These are phyloP conservation scores for Misgurnus anguillicaudatus DNA, from an alignment of 2,113 vertebrate genomes.

Conservation along the genomic window DNA sequence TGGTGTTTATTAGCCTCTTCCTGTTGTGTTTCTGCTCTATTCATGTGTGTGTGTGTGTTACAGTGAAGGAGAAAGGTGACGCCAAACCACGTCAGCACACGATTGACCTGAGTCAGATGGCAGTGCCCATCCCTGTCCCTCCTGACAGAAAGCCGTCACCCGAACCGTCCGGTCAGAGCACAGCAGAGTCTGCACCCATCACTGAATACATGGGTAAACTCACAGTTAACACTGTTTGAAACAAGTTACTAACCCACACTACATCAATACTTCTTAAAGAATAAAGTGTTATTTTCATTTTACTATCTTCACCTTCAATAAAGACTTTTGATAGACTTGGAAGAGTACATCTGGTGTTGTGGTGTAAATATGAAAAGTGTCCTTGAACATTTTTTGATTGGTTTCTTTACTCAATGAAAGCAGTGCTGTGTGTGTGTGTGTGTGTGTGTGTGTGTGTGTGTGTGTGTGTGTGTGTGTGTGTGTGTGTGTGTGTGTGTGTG, in stretches of 20 bases:
- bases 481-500: not conserved
- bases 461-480: not conserved
- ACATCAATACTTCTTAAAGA: no score
- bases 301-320: no score
- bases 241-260: no score
- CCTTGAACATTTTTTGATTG: no score
- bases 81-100: conserved; percentile 88
- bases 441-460: not conserved
- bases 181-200: conserved; percentile 78
- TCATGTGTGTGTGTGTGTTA: not conserved
- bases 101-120: conserved; percentile 98
- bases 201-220: conserved; percentile 80
- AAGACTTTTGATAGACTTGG: no score
- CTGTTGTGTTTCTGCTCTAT: not conserved
- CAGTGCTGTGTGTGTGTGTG: no score
- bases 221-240: not conserved
- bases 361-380: no score
- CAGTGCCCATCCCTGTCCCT: conserved; percentile 90
- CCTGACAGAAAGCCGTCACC: conserved; percentile 89
- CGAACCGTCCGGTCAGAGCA: conserved; percentile 77
- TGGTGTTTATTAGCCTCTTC: not conserved
- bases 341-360: no score
- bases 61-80: conserved; percentile 91
- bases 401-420: no score
- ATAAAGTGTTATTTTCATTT: no score